A percentile compares a stretch with the other conserved stretches of the same genome.
phyloP scores from a whole-genome alignment of 2,797 vertebrate species.

The Megalops cyprinoides region DNA sequence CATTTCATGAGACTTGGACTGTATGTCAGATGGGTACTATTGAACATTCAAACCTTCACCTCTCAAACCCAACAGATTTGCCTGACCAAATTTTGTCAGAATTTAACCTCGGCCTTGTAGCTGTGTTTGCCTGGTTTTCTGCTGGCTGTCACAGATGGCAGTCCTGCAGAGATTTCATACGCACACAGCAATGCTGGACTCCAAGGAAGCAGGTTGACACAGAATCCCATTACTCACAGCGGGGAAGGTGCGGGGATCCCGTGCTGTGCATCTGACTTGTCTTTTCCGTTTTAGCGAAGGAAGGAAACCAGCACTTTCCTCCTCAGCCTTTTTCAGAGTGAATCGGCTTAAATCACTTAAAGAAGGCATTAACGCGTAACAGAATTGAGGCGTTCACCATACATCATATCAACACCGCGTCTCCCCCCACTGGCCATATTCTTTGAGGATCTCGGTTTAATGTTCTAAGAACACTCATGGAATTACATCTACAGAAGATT shows the following conservation, averaged over 20 bases:
- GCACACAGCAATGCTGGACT: slow-evolving; percentile 15
- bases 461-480: slow-evolving; percentile 21
- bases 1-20: not conserved
- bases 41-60: not conserved
- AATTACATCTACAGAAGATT: not conserved
- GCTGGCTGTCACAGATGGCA: not conserved
- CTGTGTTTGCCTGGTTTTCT: not conserved
- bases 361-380: slow-evolving; percentile 7
- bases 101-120: not conserved
- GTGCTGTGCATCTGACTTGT: slow-evolving; percentile 25
- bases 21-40: not conserved
- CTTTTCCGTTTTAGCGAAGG: slow-evolving; percentile 15
- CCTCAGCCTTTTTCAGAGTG: not conserved
- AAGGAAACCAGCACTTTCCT: slow-evolving; percentile 25
- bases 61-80: too few relatives aligned
- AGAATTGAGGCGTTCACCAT: slow-evolving; percentile 29
- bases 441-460: slow-evolving; percentile 40
- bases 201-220: slow-evolving; percentile 41
- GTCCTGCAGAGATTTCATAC: not conserved
- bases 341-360: slow-evolving; percentile 18
- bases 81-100: too few relatives aligned
- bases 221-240: slow-evolving; percentile 41
- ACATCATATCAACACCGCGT: slow-evolving; percentile 23
- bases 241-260: slow-evolving; percentile 29
- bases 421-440: slow-evolving; percentile 52